Conservation (phyloP, 2,797 vertebrate genomes). For the Phaenicophaeus curvirostris region DNA sequence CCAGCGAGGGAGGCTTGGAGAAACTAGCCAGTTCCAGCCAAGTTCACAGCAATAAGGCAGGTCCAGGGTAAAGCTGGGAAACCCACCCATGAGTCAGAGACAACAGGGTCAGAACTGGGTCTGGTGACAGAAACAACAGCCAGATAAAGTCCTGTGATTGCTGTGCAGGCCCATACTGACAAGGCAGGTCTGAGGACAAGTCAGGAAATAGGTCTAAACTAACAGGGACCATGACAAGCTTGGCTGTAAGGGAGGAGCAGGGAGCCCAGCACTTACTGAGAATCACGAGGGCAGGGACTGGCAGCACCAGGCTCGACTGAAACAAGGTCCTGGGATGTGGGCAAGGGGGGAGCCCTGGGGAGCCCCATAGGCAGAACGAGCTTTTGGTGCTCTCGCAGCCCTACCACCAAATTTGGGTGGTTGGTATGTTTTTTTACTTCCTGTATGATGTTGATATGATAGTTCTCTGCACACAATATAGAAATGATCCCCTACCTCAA, state of each 20-base stretch:
- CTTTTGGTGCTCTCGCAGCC: neutral
- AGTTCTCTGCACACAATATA: fast-evolving
- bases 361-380: neutral
- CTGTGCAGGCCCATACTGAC: neutral
- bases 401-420: neutral
- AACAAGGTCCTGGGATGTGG: fast-evolving
- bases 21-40: neutral
- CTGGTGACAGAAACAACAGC: neutral
- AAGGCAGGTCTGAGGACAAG: neutral
- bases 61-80: neutral
- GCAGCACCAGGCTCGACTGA: fast-evolving
- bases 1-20: neutral
- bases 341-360: fast-evolving
- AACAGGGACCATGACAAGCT: neutral
- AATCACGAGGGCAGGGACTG: neutral
- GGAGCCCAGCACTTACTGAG: neutral
- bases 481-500: neutral
- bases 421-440: neutral
- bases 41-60: neutral
- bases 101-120: neutral
- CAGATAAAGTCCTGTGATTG: neutral
- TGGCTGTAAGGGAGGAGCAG: neutral
- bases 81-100: neutral
- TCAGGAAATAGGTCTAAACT: neutral
- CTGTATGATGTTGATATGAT: neutral